Percentiles rank a stretch among this genome's conserved stretches.
phyloP scores from a whole-genome alignment of 30 jellyfish, hydroid and myxozoan species.

The Chironex yamaguchii region DNA sequence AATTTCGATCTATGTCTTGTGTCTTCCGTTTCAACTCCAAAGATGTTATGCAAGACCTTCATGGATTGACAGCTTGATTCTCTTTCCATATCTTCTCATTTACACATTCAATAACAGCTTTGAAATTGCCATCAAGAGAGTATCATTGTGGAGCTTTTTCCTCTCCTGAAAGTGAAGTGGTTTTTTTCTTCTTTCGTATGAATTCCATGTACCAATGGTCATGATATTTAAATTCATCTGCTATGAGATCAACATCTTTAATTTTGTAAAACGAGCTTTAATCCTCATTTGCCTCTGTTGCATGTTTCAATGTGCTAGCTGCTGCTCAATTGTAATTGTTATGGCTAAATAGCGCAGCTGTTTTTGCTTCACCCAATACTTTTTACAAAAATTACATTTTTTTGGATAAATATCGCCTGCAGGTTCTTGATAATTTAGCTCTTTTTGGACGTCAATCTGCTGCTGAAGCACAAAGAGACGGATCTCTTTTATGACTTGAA shows the following conservation, averaged over 20 bases:
- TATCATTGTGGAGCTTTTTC: not conserved
- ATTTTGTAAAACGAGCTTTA: constrained; percentile 4
- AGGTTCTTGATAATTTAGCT: not conserved
- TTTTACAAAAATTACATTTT: constrained; percentile 13
- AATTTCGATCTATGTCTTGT: constrained; percentile 31
- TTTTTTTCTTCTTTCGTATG: not conserved
- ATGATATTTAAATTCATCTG: not conserved
- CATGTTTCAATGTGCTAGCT: constrained; percentile 9
- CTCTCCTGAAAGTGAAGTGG: not conserved
- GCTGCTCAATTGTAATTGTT: constrained; percentile 34
- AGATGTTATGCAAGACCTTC: constrained; percentile 10
- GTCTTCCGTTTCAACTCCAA: not conserved
- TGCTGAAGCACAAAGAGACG: not conserved
- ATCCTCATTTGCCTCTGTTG: constrained; percentile 14
- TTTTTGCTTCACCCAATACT: not conserved
- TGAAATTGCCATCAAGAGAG: constrained; percentile 5
- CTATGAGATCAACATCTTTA: constrained; percentile 15
- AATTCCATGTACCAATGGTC: constrained; percentile 11
- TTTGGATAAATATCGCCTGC: constrained; percentile 1
- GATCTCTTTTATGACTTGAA: not conserved
- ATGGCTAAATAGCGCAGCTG: not conserved
- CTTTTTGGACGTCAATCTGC: not conserved
- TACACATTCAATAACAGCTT: constrained; percentile 8
- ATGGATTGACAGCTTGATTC: constrained; percentile 21
- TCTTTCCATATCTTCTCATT: not conserved